Evolutionary conservation across 2,888 invertebrate species (phyloP).

Genomic region (Meiosimyza decipiens): DNA sequence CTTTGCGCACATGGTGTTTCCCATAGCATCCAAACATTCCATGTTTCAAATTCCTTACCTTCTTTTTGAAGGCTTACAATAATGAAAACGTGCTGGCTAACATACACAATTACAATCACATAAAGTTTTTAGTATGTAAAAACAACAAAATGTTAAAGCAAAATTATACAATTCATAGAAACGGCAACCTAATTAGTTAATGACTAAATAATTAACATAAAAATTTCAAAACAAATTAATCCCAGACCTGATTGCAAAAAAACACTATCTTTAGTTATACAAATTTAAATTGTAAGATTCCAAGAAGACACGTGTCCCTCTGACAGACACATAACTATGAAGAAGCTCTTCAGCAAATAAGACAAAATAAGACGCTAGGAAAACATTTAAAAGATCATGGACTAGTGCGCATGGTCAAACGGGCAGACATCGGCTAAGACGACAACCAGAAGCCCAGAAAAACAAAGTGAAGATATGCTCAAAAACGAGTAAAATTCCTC

Average conservation of each 20-base stretch:
- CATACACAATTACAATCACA: too few relatives aligned
- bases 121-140: too few relatives aligned
- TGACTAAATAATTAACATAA: constrained; percentile 28
- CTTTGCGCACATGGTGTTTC: too few relatives aligned
- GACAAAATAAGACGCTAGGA: constrained; percentile 20
- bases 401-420: too few relatives aligned
- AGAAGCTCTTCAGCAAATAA: constrained; percentile 33
- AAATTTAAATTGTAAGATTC: constrained; percentile 32
- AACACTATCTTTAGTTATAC: not conserved
- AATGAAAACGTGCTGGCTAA: too few relatives aligned
- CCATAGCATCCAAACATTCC: too few relatives aligned
- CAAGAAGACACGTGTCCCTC: constrained; percentile 39
- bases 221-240: constrained; percentile 29
- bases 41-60: too few relatives aligned
- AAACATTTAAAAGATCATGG: too few relatives aligned
- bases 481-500: constrained; percentile 14
- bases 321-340: not conserved
- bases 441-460: not conserved
- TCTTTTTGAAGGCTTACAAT: too few relatives aligned
- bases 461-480: not conserved
- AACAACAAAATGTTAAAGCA: too few relatives aligned
- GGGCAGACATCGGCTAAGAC: too few relatives aligned
- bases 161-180: constrained; percentile 18
- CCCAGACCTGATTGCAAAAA: constrained; percentile 3
- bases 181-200: constrained; percentile 28